Evolutionary conservation across 2,113 vertebrate species (phyloP).

Genomic region (Hemiscyllium ocellatum): DNA sequence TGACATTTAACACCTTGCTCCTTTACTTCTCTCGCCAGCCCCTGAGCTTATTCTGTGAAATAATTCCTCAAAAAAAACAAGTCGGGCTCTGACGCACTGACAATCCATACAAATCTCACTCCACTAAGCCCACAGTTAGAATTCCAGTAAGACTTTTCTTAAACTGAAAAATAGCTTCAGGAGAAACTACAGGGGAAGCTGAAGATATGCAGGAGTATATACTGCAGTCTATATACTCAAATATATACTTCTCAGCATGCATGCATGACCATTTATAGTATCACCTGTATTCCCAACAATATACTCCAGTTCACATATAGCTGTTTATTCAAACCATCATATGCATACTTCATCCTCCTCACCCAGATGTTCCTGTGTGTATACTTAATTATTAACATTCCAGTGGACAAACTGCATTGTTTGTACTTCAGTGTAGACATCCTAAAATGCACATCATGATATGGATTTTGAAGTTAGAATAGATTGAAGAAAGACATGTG

Average conservation of each 20-base stretch:
- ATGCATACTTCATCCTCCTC: background rate
- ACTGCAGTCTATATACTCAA: background rate
- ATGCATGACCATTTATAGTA: too few species aligned
- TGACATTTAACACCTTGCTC: constrained; percentile 16
- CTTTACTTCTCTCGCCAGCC: background rate
- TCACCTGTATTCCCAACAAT: too few species aligned
- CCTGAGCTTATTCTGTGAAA: background rate
- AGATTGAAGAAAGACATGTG: background rate
- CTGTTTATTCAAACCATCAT: too few species aligned
- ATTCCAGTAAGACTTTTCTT: background rate
- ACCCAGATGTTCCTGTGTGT: background rate
- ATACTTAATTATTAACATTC: background rate
- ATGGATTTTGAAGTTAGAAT: too few species aligned
- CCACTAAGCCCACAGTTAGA: background rate
- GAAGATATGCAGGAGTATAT: background rate
- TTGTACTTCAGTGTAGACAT: background rate
- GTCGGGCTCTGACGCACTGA: background rate
- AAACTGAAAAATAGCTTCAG: background rate
- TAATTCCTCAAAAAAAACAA: background rate
- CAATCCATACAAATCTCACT: background rate
- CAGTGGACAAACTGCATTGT: background rate
- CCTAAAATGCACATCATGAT: background rate
- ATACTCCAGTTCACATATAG: too few species aligned
- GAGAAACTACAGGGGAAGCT: background rate
- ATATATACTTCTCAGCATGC: background rate